A percentile compares a stretch with the other conserved stretches of the same genome.
These are phyloP conservation scores for Stegophylla sp. DNA, from an alignment of 2,888 invertebrate species.

Conservation along the genomic window DNA sequence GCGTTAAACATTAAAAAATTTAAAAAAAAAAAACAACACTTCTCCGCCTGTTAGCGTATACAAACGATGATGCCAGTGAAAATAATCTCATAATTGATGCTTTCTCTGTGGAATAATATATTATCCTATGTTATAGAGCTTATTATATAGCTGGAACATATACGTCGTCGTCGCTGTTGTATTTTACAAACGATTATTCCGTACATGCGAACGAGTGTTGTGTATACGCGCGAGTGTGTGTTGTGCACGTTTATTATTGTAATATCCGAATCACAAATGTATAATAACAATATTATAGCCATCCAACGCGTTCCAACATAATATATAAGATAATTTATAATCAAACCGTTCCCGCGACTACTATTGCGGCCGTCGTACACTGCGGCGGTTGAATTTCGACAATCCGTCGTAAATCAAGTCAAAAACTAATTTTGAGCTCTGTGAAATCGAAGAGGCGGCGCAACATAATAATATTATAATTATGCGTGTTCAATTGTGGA, in stretches of 20 bases:
- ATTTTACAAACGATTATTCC: background rate
- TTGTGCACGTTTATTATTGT: background rate
- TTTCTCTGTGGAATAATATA: too few relatives aligned
- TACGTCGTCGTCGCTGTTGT: background rate
- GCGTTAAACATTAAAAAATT: too few relatives aligned
- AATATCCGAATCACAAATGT: background rate
- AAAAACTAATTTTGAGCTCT: constrained; percentile 42
- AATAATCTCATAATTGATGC: too few relatives aligned
- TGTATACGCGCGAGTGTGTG: background rate
- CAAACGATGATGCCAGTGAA: too few relatives aligned
- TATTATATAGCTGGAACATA: background rate
- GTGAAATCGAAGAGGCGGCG: constrained; percentile 37
- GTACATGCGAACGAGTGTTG: too few relatives aligned
- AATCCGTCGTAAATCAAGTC: constrained; percentile 52
- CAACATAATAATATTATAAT: background rate
- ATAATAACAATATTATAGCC: background rate
- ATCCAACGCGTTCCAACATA: constrained; percentile 3
- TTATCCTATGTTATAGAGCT: too few relatives aligned
- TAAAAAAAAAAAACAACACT: too few relatives aligned
- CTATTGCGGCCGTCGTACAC: background rate
- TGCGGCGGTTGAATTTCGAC: constrained; percentile 23
- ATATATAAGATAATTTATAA: constrained; percentile 26
- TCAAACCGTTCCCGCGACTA: background rate
- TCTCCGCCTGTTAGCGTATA: too few relatives aligned
- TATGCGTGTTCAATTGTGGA: background rate